Evolutionary conservation across 1,140 invertebrate genomes (phyloP).

Genomic region (Apis florea): DNA sequence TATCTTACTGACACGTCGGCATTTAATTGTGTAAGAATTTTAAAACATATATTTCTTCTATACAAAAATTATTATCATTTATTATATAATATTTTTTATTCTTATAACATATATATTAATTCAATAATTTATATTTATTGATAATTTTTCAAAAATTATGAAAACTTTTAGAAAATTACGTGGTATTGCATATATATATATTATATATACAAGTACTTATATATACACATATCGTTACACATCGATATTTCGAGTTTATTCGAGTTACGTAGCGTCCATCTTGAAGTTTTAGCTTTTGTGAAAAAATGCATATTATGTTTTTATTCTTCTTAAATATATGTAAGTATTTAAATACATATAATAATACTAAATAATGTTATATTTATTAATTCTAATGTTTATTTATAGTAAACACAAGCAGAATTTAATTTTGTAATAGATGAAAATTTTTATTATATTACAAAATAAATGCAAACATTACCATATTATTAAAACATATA

Average conservation of each 20-base stretch:
- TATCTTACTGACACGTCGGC: slow-evolving; percentile 36
- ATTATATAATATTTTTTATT: slow-evolving; percentile 8
- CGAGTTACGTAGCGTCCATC: slow-evolving; percentile 45
- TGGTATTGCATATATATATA: slow-evolving; percentile 7
- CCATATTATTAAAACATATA: not conserved
- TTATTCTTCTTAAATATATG: slow-evolving; percentile 5
- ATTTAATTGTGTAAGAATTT: slow-evolving; percentile 14
- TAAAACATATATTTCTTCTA: not conserved
- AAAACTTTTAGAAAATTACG: slow-evolving; percentile 12
- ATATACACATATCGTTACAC: slow-evolving; percentile 35
- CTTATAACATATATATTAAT: not conserved
- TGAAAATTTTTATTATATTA: slow-evolving; percentile 23
- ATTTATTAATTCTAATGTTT: not conserved
- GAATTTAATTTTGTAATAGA: not conserved
- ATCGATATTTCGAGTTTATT: slow-evolving; percentile 47
- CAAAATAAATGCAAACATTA: slow-evolving; percentile 18
- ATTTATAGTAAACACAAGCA: not conserved
- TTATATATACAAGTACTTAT: not conserved
- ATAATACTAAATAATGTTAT: slow-evolving; percentile 2
- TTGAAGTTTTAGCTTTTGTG: slow-evolving; percentile 41
- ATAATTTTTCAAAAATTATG: slow-evolving; percentile 13
- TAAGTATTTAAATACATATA: not conserved
- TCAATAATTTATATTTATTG: slow-evolving; percentile 14
- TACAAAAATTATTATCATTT: not conserved
- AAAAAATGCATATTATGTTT: slow-evolving; percentile 33